A percentile compares a stretch with the other conserved stretches of the same genome.
These are phyloP conservation scores for Muscidifurax raptorellus DNA, from an alignment of 1,140 invertebrate species.

Conservation along the genomic window DNA sequence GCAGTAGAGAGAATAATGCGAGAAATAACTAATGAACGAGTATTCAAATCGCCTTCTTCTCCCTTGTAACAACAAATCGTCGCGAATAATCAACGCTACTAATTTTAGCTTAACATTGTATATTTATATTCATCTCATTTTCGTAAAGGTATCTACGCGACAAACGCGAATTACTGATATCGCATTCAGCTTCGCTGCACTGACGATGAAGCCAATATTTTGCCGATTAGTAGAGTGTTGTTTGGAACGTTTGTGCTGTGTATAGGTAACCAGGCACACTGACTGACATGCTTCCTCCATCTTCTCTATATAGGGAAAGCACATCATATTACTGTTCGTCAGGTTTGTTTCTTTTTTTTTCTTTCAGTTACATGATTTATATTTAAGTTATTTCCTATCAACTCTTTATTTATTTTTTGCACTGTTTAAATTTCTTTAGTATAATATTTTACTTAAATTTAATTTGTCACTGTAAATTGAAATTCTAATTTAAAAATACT, in stretches of 20 bases:
- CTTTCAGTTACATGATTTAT: slow-evolving; percentile 54
- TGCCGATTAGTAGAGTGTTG: slow-evolving; percentile 64
- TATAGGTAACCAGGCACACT: slow-evolving; percentile 73
- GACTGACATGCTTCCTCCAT: slow-evolving; percentile 71
- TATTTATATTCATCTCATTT: background rate
- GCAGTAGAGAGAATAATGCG: background rate
- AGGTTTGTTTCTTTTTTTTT: slow-evolving; percentile 70
- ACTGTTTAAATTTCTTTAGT: slow-evolving; percentile 12
- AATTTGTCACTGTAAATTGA: background rate
- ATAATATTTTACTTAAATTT: background rate
- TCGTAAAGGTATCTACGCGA: slow-evolving; percentile 15
- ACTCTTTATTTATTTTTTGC: background rate
- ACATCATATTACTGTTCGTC: slow-evolving; percentile 67
- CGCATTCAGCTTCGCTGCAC: slow-evolving; percentile 36
- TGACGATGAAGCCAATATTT: slow-evolving; percentile 51
- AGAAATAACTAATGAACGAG: background rate
- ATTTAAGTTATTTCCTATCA: slow-evolving; percentile 8
- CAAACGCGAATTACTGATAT: slow-evolving; percentile 24
- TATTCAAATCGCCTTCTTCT: background rate
- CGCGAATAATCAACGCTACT: background rate
- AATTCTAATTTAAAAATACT: background rate
- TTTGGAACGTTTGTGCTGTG: slow-evolving; percentile 73
- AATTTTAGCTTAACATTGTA: slow-evolving; percentile 4
- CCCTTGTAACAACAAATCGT: background rate
- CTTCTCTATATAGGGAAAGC: slow-evolving; percentile 67